Evolutionary conservation across 2,888 invertebrate species (phyloP).

Genomic region (Drosophila seclusa): DNA sequence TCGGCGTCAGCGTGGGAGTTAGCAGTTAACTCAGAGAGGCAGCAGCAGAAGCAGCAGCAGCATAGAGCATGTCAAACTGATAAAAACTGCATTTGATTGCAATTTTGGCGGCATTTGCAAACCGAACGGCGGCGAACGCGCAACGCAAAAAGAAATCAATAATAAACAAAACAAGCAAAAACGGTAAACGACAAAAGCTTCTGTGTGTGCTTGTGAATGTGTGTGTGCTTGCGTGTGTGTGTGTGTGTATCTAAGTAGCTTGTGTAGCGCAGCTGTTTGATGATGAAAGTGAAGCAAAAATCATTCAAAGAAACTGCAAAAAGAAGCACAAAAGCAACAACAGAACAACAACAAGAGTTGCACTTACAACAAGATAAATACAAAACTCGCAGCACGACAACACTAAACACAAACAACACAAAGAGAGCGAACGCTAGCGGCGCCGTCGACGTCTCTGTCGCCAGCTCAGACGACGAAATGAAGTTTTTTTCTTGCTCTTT

Average conservation of each 20-base stretch:
- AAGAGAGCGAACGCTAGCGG: constrained; percentile 40
- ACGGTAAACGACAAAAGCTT: constrained; percentile 65
- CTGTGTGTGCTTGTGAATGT: constrained; percentile 10
- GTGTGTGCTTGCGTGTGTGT: constrained; percentile 19
- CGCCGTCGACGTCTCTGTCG: constrained; percentile 43
- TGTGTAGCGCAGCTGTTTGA: constrained; percentile 76
- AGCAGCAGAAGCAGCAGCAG: constrained; percentile 3
- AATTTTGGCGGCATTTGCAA: constrained; percentile 78
- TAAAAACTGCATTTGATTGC: constrained; percentile 79
- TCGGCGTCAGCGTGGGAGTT: constrained; percentile 55
- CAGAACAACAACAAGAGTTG: constrained; percentile 41
- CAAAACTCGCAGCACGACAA: constrained; percentile 24
- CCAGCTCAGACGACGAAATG: constrained; percentile 60
- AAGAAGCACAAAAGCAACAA: constrained; percentile 34
- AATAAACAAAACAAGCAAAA: constrained; percentile 61
- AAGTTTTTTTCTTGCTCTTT: constrained; percentile 41
- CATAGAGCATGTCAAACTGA: constrained; percentile 36
- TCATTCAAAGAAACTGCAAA: constrained; percentile 72
- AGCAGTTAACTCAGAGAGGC: constrained; percentile 33
- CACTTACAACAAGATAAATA: constrained; percentile 36
- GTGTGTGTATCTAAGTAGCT: constrained; percentile 48
- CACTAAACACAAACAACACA: constrained; percentile 53
- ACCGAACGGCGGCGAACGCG: constrained; percentile 67
- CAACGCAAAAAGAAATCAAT: constrained; percentile 72
- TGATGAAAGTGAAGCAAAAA: constrained; percentile 79